A percentile compares a stretch with the other conserved stretches of the same genome.
These are phyloP conservation scores for Crotalus helleri DNA, from an alignment of 2,113 vertebrate species.

Conservation along the genomic window DNA sequence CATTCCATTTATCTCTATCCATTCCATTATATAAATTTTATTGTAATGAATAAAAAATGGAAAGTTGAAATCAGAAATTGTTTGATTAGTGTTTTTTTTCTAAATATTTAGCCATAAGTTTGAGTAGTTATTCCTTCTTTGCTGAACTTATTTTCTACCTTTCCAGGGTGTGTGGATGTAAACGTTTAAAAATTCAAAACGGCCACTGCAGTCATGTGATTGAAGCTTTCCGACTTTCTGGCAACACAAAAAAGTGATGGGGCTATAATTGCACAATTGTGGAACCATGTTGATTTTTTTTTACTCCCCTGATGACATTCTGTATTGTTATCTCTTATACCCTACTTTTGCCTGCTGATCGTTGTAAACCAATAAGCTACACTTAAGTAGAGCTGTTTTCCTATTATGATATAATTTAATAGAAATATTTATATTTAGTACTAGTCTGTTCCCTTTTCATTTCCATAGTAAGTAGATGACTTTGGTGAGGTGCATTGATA, in stretches of 20 bases:
- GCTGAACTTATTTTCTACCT: not conserved
- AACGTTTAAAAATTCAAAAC: not conserved
- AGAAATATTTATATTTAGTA: not conserved
- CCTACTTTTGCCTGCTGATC: not conserved
- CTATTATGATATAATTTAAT: not conserved
- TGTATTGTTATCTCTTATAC: not conserved
- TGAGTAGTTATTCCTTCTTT: not conserved
- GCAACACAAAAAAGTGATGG: not conserved
- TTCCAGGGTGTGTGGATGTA: not conserved
- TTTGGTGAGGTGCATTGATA: not conserved
- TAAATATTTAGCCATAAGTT: not conserved
- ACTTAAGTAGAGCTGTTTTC: not conserved
- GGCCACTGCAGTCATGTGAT: not conserved
- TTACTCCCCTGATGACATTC: not conserved
- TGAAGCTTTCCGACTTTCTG: not conserved
- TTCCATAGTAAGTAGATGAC: not conserved
- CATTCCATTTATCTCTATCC: slow-evolving; percentile 26
- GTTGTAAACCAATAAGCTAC: not conserved
- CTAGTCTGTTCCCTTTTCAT: not conserved
- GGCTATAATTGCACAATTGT: not conserved
- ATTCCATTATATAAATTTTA: slow-evolving; percentile 38
- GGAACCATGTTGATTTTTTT: not conserved
- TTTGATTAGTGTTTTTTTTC: not conserved
- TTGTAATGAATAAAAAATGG: not conserved
- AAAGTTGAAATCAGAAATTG: not conserved